Base-by-base conservation (phyloP, 1,140 invertebrate genomes). In the Lordiphosa clarofinis region DNA sequence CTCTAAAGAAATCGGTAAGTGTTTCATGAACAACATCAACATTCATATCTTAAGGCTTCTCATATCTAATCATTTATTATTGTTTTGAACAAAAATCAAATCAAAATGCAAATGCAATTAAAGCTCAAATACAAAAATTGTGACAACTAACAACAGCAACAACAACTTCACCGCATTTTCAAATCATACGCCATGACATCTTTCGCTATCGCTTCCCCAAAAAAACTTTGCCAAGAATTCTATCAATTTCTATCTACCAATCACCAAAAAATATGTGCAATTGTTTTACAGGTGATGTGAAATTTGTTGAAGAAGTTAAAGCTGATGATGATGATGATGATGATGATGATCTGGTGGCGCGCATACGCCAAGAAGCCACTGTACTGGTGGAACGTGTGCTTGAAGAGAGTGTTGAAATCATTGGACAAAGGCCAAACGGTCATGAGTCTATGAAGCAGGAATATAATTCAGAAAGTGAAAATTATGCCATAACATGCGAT, bases 401-500 rank as follows among this genome's bases (percentile, higher is more conserved):
- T 21, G 88, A 89, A 73, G 78, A 89, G 46, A 89, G 88, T 50
- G 70, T 89, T 60, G 70, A 84, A 39, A 76, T 86, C 35, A 72
- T 89, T 57, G 87, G 81, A 19, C 70, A 88, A 12, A 72, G 66
- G 56, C 49, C 65, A 60, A 82, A 82, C 66, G 73, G 65, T 21
- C 73, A 76, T 13, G 69, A 76, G 49, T 70, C 54, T 21, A 58
- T 55, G 53, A 88, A 70, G 53, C 58, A 69, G 15, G 87, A 88
- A 59, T 86, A 88, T 53, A 88, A 88, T 69, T 89, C 88, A 35
- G 87, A 89, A 56, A 89, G 88, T 86, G 88, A 89, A 56, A 84
- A 89, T 50, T 89, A 88, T 87, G 88, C 88, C 19, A 89, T 89
- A 13, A 89, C 87, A 58, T 89, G 88, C 54, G 88, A 89, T 56